Base-by-base conservation (phyloP, 2,888 invertebrate species). In the Plusia festucae region DNA sequence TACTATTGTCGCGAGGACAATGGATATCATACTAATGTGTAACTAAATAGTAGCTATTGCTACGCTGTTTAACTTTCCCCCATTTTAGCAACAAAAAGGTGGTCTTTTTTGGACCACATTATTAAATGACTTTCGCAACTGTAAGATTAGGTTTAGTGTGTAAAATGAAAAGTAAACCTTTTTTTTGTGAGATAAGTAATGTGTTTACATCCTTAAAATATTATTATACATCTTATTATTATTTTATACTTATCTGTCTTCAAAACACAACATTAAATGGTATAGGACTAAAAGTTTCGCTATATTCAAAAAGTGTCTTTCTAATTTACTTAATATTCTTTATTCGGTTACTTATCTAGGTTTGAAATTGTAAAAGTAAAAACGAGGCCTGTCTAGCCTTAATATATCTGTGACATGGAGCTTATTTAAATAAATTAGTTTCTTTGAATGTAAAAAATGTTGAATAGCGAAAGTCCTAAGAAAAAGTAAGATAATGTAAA, bases 1-100 rank as follows among this genome's bases (percentile, higher is more conserved):
- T 58, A 46, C 69, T 56, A 65, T 69, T 76, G 70, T 76, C 20
- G n/a, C 0, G 53, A 52, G 54, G 27, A 70, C 62, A 67, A 65
- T 44, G n/a, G 32, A 40, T 13, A 2, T 22, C 15, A 7, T 32
- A 22, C 52, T 61, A 68, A 77, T 63, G 67, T 53, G 40, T n/a
- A n/a, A 6, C n/a, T 40, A 40, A 40, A 40, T 40, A 40, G 40
- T n/a, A 40, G n/a, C 40, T 7, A 40, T 40, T 40, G n/a, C 40
- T 3, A 3, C 6, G n/a, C n/a, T n/a, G n/a, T 40, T 40, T 34
- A 2, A 40, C 40, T 40, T 2, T n/a, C 3, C 40, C n/a, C 40
- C n/a, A 40, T 40, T n/a, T n/a, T 4, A n/a, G 1, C n/a, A n/a
- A 40, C 40, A n/a, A n/a, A 40, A n/a, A 40, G 4, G 3, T 40